These are phyloP conservation scores for Melanotaenia duboulayi DNA, from an alignment of 2,113 vertebrate species.

Conservation along the genomic window DNA sequence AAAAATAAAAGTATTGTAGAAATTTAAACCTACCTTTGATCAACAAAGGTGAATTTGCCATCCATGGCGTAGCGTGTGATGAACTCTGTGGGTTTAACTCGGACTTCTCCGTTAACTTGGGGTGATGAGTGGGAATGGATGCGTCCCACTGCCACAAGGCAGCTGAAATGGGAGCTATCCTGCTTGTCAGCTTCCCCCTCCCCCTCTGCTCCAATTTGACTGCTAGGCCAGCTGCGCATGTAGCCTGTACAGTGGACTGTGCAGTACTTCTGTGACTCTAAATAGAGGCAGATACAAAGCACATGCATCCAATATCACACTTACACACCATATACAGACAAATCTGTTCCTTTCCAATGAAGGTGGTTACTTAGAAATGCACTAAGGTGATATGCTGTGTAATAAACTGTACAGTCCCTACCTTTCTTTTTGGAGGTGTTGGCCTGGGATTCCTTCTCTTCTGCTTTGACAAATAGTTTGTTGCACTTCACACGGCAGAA, in stretches of 20 bases:
- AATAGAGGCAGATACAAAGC: conserved; percentile 5
- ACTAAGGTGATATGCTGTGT: too few relatives aligned
- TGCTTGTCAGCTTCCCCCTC: conserved; percentile 85
- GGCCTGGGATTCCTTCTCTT: conserved; percentile 85
- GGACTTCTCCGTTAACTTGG: conserved; percentile 86
- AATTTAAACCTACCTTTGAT: conserved; percentile 85
- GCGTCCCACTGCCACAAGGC: conserved; percentile 90
- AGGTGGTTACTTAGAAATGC: background rate
- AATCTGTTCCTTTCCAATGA: background rate
- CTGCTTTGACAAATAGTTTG: conserved; percentile 84
- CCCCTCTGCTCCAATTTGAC: conserved; percentile 85
- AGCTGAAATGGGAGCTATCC: conserved; percentile 87
- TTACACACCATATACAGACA: background rate
- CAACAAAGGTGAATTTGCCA: conserved; percentile 93
- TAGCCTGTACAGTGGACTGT: conserved; percentile 93
- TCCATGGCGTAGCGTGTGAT: conserved; percentile 91
- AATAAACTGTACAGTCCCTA: conserved; percentile 31
- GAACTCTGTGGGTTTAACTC: conserved; percentile 90
- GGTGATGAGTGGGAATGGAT: conserved; percentile 84
- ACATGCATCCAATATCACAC: background rate
- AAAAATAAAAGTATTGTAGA: background rate
- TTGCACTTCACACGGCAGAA: conserved; percentile 92
- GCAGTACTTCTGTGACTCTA: conserved; percentile 90
- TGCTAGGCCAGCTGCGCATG: conserved; percentile 89
- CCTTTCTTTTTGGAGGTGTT: conserved; percentile 89